Conservation (phyloP, 2,888 invertebrate species). For the Eustalomyia histrio region DNA sequence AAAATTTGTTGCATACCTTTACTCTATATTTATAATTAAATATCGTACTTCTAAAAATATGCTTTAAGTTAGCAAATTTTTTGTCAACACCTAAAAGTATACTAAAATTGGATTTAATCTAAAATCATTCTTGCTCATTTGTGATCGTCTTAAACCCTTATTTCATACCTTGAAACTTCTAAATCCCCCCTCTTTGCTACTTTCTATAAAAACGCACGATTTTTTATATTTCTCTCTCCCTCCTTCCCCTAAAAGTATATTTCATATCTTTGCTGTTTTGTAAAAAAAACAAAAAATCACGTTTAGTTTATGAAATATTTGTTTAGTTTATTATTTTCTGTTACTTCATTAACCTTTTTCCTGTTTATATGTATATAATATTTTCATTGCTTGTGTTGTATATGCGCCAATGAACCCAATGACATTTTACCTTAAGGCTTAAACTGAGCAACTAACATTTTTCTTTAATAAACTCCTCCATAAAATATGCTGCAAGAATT, state of each 20-base stretch:
- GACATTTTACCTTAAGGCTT: conserved; percentile 54
- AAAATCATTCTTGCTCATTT: no score
- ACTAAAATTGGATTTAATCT: not conserved
- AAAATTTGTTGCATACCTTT: no score
- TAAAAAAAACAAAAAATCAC: conserved; percentile 3
- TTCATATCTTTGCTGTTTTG: no score
- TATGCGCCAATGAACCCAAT: conserved; percentile 48
- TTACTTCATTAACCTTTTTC: conserved; percentile 54
- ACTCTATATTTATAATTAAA: no score
- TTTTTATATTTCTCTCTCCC: no score
- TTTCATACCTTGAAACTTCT: no score
- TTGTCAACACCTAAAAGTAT: not conserved
- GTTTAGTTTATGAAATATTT: conserved; percentile 50
- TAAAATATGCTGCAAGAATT: conserved; percentile 46
- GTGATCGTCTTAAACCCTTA: no score
- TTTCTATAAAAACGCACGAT: no score
- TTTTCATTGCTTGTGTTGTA: not conserved
- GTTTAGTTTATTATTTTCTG: conserved; percentile 56
- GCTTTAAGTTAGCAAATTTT: not conserved
- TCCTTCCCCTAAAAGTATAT: no score
- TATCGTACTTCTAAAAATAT: not conserved
- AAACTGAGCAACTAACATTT: not conserved
- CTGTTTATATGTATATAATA: not conserved
- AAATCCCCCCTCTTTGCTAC: no score
- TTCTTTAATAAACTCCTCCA: conserved; percentile 43